Evolutionary conservation across 1,140 invertebrate genomes (phyloP).

Genomic region (Drosophila carrolli): DNA sequence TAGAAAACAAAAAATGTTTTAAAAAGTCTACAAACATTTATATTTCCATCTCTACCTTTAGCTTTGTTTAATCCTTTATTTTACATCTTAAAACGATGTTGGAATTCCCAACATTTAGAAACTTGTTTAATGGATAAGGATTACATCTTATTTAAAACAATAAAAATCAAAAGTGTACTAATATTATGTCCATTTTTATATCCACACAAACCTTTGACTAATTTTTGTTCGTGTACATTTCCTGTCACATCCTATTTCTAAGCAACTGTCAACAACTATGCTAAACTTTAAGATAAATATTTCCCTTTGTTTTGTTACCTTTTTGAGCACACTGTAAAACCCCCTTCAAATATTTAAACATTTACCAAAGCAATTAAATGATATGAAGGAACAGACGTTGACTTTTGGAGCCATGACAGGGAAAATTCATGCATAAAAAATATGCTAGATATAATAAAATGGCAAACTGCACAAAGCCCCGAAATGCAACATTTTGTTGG

Average conservation of each 20-base stretch:
- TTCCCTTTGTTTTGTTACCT: constrained; percentile 7
- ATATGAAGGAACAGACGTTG: constrained; percentile 25
- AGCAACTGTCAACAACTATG: not conserved
- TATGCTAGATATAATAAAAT: constrained; percentile 50
- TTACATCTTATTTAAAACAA: no score
- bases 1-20: no score
- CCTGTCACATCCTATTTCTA: not conserved
- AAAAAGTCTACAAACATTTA: no score
- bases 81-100: no score
- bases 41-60: no score
- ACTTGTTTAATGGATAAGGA: no score
- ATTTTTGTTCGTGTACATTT: not conserved
- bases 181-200: no score
- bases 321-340: not conserved
- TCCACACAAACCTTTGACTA: not conserved
- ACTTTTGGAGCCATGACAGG: constrained; percentile 18
- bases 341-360: constrained; percentile 20
- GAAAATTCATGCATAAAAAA: constrained; percentile 47
- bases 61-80: no score
- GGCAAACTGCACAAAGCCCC: constrained; percentile 30
- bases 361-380: constrained; percentile 45
- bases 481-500: constrained; percentile 35
- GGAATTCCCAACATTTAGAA: no score
- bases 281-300: not conserved
- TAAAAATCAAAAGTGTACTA: no score